These are phyloP conservation scores for Neria commutata DNA, from an alignment of 2,888 invertebrate genomes.

Conservation along the genomic window DNA sequence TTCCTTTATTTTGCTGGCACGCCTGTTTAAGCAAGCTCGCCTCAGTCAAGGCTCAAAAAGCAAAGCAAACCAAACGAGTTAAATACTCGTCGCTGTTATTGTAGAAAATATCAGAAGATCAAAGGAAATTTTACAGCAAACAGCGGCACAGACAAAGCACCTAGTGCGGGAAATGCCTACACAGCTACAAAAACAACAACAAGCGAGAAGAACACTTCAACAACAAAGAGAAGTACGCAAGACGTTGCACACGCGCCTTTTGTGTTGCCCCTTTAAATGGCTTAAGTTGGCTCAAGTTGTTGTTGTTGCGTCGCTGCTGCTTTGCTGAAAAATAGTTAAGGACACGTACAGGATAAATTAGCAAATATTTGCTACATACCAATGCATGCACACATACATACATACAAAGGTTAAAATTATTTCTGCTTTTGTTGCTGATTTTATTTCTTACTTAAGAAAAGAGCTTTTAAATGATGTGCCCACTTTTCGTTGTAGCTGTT, in stretches of 20 bases:
- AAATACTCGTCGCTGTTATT: conserved; percentile 47
- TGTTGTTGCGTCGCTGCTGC: not conserved
- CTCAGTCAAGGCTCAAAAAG: not conserved
- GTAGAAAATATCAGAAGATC: conserved; percentile 53
- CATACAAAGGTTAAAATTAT: no score
- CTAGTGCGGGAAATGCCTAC: not conserved
- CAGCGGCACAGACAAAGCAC: conserved; percentile 41
- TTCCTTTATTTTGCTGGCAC: conserved; percentile 3
- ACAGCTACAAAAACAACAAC: conserved; percentile 6
- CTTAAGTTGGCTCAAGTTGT: not conserved
- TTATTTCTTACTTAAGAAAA: conserved; percentile 51
- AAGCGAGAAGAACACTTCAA: conserved; percentile 44
- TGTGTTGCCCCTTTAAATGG: not conserved
- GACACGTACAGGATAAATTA: conserved; percentile 57
- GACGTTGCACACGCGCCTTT: conserved; percentile 5
- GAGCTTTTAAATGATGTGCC: conserved; percentile 49
- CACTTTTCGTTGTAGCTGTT: conserved; percentile 22
- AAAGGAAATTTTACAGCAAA: conserved; percentile 52
- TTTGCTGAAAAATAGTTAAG: not conserved
- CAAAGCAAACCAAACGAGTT: conserved; percentile 32
- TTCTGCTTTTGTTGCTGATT: conserved; percentile 25
- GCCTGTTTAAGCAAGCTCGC: not conserved
- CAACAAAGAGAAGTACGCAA: conserved; percentile 38
- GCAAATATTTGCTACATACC: conserved; percentile 50
- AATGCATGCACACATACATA: no score